Conservation (phyloP, 2,797 vertebrate genomes). For the Propithecus perrieri region DNA sequence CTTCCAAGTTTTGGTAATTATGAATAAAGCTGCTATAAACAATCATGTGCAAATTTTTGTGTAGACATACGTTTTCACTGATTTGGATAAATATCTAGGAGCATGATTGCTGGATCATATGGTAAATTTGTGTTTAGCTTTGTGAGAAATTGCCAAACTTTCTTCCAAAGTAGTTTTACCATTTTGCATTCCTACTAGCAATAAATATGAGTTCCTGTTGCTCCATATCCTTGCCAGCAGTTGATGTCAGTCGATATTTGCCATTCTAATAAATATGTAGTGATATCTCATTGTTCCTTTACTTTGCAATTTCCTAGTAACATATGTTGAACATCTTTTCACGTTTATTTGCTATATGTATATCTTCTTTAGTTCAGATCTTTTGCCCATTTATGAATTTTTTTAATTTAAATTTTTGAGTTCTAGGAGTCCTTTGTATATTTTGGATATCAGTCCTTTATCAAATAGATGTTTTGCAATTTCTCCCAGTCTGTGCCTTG, state of each 20-base stretch:
- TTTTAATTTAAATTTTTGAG: background rate
- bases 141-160: background rate
- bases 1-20: background rate
- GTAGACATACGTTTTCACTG: background rate
- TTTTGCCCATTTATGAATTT: background rate
- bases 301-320: background rate
- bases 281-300: background rate
- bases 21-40: background rate
- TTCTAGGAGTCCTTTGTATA: background rate
- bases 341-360: background rate
- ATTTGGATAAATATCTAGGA: background rate
- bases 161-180: background rate
- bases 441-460: background rate
- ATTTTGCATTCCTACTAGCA: background rate
- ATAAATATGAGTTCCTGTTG: background rate
- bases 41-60: background rate
- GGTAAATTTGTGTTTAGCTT: background rate
- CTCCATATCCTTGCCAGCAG: background rate
- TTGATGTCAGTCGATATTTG: background rate
- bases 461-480: background rate
- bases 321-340: background rate
- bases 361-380: background rate
- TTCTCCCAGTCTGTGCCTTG: background rate
- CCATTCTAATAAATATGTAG: background rate
- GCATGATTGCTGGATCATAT: background rate